Percentiles rank a stretch among this genome's conserved stretches.
Evolutionary conservation across 2,797 vertebrate species (phyloP).

Genomic region (Oophaga sylvatica): DNA sequence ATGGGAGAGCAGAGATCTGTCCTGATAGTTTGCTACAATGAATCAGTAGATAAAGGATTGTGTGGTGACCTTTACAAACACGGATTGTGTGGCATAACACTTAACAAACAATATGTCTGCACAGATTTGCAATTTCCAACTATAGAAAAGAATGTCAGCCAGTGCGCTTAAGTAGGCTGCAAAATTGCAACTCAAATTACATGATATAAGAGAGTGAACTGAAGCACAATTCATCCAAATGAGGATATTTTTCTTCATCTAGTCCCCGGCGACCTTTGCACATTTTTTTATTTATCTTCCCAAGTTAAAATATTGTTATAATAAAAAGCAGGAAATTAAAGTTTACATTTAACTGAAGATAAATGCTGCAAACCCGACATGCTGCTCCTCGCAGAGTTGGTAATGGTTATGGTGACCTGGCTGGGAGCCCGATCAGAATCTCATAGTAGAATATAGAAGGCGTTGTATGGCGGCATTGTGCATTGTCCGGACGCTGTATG

Average conservation of each 20-base stretch:
- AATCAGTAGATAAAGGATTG: no score
- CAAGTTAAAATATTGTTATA: background rate
- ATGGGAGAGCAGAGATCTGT: no score
- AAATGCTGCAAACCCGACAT: background rate
- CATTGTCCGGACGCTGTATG: conserved; percentile 48
- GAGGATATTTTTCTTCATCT: background rate
- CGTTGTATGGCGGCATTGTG: conserved; percentile 34
- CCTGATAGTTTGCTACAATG: no score
- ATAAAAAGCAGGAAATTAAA: background rate
- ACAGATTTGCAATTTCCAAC: background rate
- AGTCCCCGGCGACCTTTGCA: background rate
- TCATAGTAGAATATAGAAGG: conserved; percentile 31
- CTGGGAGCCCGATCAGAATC: conserved; percentile 20
- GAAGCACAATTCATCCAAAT: background rate
- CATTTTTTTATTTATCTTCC: background rate
- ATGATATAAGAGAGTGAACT: no score
- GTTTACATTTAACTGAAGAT: background rate
- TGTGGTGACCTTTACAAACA: no score
- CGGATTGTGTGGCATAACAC: no score
- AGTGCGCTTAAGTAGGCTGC: no score
- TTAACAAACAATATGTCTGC: background rate
- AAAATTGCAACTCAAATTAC: no score
- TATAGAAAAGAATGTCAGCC: no score
- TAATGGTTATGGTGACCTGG: conserved; percentile 4
- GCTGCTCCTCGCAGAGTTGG: background rate